These are phyloP conservation scores for Stigmatopora nigra DNA, from an alignment of 2,113 vertebrate species.

Conservation along the genomic window DNA sequence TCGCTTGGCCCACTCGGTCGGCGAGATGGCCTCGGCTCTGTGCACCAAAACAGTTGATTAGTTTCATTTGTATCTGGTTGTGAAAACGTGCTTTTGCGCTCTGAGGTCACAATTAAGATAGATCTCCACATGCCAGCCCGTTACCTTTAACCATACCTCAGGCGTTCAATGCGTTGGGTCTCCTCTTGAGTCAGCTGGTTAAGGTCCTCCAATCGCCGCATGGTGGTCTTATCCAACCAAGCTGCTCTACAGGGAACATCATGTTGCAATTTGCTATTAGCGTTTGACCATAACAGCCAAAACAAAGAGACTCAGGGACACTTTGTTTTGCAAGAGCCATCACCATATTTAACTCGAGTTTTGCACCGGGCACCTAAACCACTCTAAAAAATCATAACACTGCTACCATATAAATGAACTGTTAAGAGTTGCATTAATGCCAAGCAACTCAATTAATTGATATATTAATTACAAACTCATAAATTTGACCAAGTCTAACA, in stretches of 20 bases:
- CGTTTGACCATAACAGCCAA: too few relatives aligned
- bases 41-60: slow-evolving; percentile 29
- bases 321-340: too few relatives aligned
- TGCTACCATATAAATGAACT: too few relatives aligned
- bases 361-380: too few relatives aligned
- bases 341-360: too few relatives aligned
- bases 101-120: neutral
- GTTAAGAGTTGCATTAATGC: too few relatives aligned
- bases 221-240: slow-evolving; percentile 62
- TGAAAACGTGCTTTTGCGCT: neutral
- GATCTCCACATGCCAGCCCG: neutral
- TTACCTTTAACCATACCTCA: slow-evolving; percentile 48
- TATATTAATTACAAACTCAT: too few relatives aligned
- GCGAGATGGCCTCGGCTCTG: slow-evolving; percentile 62
- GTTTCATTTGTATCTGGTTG: neutral
- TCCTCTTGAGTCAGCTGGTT: slow-evolving; percentile 58
- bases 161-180: slow-evolving; percentile 38
- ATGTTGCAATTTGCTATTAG: slow-evolving; percentile 13
- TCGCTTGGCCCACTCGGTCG: slow-evolving; percentile 50
- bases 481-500: too few relatives aligned
- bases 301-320: too few relatives aligned
- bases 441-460: too few relatives aligned
- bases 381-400: too few relatives aligned
- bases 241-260: slow-evolving; percentile 50
- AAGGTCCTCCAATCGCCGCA: slow-evolving; percentile 52